A percentile compares a stretch with the other conserved stretches of the same genome.
phyloP scores from a whole-genome alignment of 1,140 invertebrate genomes.

The Cotesia vestalis region DNA sequence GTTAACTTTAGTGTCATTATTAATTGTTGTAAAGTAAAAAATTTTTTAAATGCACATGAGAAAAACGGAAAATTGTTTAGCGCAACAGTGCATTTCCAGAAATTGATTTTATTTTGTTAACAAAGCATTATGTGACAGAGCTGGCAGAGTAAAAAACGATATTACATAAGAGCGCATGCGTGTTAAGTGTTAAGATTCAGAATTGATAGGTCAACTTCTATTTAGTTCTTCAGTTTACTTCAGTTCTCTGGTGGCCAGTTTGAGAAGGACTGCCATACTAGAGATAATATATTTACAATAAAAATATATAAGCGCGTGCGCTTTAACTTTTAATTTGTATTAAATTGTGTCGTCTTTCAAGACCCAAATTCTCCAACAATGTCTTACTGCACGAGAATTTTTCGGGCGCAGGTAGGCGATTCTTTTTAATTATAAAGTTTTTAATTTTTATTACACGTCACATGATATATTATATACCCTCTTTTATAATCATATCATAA shows the following conservation, averaged over 20 bases:
- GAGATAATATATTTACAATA: conserved; percentile 26
- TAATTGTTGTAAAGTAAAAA: too few relatives aligned
- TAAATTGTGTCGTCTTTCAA: conserved; percentile 36
- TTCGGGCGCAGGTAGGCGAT: conserved; percentile 75
- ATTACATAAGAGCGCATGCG: conserved; percentile 49
- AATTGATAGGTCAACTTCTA: conserved; percentile 40
- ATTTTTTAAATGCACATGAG: too few relatives aligned
- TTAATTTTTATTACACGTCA: conserved; percentile 1
- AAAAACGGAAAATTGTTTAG: too few relatives aligned
- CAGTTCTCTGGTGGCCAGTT: conserved; percentile 65
- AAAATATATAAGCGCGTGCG: conserved; percentile 42
- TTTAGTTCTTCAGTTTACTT: conserved; percentile 32
- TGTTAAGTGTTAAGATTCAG: conserved; percentile 44
- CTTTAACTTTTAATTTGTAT: conserved; percentile 22
- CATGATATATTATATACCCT: background rate
- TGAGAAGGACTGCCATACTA: conserved; percentile 64
- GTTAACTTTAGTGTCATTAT: too few relatives aligned
- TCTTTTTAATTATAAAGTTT: background rate
- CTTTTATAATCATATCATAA: background rate
- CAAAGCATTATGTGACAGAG: too few relatives aligned
- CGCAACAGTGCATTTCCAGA: too few relatives aligned
- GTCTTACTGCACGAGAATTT: conserved; percentile 78
- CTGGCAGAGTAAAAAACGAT: background rate
- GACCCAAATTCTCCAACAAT: conserved; percentile 64
- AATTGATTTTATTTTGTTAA: too few relatives aligned